Evolutionary conservation across 2,888 invertebrate species (phyloP), one percentile per base, ranked within the genome.

Genomic region (Ormyrus pomaceus): DNA sequence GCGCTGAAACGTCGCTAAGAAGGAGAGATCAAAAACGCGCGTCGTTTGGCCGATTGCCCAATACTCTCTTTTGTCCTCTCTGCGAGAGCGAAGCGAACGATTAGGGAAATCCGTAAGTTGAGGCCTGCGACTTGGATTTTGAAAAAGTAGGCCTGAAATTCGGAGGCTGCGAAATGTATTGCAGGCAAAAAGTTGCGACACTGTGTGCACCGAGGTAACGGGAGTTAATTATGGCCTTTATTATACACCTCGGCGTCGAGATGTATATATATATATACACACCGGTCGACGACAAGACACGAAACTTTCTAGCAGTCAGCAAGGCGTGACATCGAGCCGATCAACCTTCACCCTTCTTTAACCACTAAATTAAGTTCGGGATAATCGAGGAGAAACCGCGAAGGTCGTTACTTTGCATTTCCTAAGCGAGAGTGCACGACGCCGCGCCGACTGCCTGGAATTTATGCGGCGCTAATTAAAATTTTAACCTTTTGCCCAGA

Each of bases 351-450:
- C 71, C 71, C 62, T 71, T 58, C 62, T 71, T 51, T 19, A 19
- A 51, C 64, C 71, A 65, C 77, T 71, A 77, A 71, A 71, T 77
- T 71, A 77, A 77, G 77, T 77, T 77, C 64, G 70, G 64, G 62
- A 77, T 77, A 71, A 77, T 71, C 65, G 58, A 77, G 19, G 71
- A 71, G 71, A 71, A 77, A 77, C 71, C 77, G 64, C 65, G 58
- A 77, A 77, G 77, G 71, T 71, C 65, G 55, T 65, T 53, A 65
- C 77, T 77, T 77, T 71, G 77, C 77, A 71, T 77, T 77, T 77
- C 7, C 71, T 58, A 51, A 71, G 50, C 58, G 71, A 65, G 19
- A 19, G 51, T 71, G 58, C 51, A 51, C 45, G 45, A 34, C 51
- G 8, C 51, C 66, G 65, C 19, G 19, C 19, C 1, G 50, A 56